These are phyloP conservation scores for Antheraea yamamai DNA, from an alignment of 2,888 invertebrate genomes.

Conservation along the genomic window DNA sequence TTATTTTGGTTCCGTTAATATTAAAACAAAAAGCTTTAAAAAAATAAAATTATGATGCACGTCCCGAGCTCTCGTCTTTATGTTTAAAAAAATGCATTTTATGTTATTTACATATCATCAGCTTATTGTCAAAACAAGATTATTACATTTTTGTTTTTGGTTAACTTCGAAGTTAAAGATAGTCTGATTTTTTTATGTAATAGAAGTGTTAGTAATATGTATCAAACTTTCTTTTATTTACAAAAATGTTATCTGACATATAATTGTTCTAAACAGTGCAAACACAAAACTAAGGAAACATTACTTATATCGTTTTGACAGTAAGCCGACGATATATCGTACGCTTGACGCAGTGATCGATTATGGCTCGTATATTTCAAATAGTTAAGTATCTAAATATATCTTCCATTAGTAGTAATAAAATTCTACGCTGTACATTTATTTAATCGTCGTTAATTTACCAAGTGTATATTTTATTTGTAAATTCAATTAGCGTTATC, in stretches of 20 bases:
- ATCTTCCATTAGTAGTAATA: conserved; percentile 67
- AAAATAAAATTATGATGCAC: background rate
- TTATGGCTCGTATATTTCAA: conserved; percentile 32
- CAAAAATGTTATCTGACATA: no score
- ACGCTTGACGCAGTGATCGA: conserved; percentile 34
- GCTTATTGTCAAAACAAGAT: background rate
- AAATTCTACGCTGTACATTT: conserved; percentile 52
- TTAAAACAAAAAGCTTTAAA: background rate
- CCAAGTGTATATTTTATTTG: conserved; percentile 16
- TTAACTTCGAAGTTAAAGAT: no score
- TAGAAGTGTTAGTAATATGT: no score
- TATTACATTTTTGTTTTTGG: no score
- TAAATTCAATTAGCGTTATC: conserved; percentile 35
- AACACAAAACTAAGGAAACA: no score
- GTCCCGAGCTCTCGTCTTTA: conserved; percentile 10
- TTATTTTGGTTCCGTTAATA: background rate
- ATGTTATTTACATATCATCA: conserved; percentile 22
- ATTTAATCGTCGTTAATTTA: conserved; percentile 42
- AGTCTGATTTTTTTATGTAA: no score
- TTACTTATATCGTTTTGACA: no score
- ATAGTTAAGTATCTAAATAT: conserved; percentile 48
- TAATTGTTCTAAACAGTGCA: no score
- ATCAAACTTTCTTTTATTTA: no score
- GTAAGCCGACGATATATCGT: conserved; percentile 15
- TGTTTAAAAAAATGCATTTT: conserved; percentile 40